These are phyloP conservation scores for Calidris pygmaea DNA, from an alignment of 2,113 vertebrate species.

Conservation along the genomic window DNA sequence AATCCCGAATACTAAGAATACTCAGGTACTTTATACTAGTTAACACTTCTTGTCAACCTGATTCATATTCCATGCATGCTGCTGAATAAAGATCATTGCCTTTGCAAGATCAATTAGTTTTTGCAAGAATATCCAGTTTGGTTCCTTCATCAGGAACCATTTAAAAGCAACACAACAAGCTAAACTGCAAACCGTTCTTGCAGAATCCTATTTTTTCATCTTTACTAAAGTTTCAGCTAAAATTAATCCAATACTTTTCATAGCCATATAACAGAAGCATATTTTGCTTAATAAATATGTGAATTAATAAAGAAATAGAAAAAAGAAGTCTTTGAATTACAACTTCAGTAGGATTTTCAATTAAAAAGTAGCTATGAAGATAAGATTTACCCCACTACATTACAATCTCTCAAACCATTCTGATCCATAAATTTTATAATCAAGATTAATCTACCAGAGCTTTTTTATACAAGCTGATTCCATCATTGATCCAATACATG, in stretches of 20 bases:
- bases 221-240: not conserved
- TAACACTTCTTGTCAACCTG: not conserved
- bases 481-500: not conserved
- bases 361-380: not conserved
- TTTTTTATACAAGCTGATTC: conserved; percentile 4
- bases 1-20: not conserved
- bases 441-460: conserved; percentile 31
- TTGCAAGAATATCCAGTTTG: not conserved
- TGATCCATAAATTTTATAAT: conserved; percentile 11
- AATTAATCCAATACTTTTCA: not conserved
- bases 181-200: not conserved
- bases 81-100: not conserved
- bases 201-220: not conserved
- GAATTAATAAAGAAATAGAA: not conserved
- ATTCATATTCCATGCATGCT: not conserved
- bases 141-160: not conserved
- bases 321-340: not conserved
- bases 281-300: not conserved
- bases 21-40: not conserved
- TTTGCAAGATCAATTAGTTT: not conserved
- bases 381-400: not conserved
- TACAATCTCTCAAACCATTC: not conserved
- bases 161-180: not conserved
- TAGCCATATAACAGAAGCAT: not conserved
- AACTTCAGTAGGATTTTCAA: not conserved